These are phyloP conservation scores for Stylophora pistillata DNA, from an alignment of 64 coral and sea anemone species.

Conservation along the genomic window DNA sequence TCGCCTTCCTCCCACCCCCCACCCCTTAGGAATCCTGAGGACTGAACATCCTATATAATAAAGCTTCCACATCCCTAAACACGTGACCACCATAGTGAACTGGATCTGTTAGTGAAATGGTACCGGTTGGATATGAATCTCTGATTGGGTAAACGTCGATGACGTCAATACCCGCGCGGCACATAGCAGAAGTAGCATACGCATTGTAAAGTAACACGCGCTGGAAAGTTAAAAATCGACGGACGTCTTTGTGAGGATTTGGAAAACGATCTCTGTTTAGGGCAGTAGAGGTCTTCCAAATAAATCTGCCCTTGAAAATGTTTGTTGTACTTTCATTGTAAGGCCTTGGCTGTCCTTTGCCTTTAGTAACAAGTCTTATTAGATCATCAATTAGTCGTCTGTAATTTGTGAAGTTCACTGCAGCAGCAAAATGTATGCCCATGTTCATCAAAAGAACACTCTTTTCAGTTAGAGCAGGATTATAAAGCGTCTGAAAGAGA, in stretches of 20 bases:
- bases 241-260: conserved; percentile 84
- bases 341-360: background rate
- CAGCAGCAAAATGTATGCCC: conserved; percentile 76
- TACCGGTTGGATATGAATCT: conserved; percentile 81
- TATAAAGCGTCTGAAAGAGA: conserved; percentile 41
- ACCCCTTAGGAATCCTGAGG: background rate
- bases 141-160: conserved; percentile 86
- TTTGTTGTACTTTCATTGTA: background rate
- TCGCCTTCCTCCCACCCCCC: no score
- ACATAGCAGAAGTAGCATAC: conserved; percentile 82
- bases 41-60: conserved; percentile 51
- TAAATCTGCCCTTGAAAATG: conserved; percentile 56
- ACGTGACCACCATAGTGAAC: conserved; percentile 71
- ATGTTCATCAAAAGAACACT: conserved; percentile 80
- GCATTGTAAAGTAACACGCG: conserved; percentile 83
- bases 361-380: conserved; percentile 26
- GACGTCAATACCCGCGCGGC: conserved; percentile 73
- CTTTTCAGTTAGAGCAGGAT: conserved; percentile 61
- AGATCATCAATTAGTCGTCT: conserved; percentile 65
- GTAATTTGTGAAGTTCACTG: conserved; percentile 81
- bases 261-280: conserved; percentile 75
- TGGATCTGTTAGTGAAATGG: conserved; percentile 67
- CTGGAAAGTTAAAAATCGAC: conserved; percentile 75
- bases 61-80: conserved; percentile 61
- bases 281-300: conserved; percentile 85